Evolutionary conservation across 2,888 invertebrate genomes (phyloP), one percentile per base, ranked within the genome.

Genomic region (Hanleya hanleyi): DNA sequence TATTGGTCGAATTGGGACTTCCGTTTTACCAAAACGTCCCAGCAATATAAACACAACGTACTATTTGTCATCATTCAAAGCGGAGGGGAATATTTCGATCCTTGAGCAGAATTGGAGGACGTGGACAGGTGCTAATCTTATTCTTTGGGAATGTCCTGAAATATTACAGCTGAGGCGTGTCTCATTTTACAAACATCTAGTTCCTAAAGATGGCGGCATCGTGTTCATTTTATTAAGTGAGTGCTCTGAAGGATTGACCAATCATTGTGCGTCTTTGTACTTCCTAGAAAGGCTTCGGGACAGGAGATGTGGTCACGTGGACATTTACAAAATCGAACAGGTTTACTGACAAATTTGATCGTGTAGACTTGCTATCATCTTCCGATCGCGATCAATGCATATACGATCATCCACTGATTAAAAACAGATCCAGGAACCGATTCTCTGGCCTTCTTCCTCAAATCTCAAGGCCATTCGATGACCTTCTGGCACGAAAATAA

Each of bases 91-190:
- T 67, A 73, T 83, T 12, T 77, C 77, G 15, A 79, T 78, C 22
- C 73, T 87, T 22, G 86, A 86, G 69, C 74, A 80, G 67, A 81
- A 82, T 4, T 87, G 87, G 87, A 81, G 82, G 73, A 83, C 80
- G 12, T 87, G 87, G 87, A 86, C 84, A 70, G 87, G 87, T 12
- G 86, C 86, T 6, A 83, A 85, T 50, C 85, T 77, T 67, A 83
- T 87, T 32, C 78, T 85, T 7, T 84, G 85, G 82, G 84, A 83
- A 74, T 82, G 84, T 73, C 86, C 87, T 0, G 74, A 72, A n/a
- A 78, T 78, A n/a, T 74, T 87, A 61, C 82, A 82, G 67, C 80
- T 87, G n/a, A 77, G 85, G 49, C 78, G 87, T 7, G 74, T 87
- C 50, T 86, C 86, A 38, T 83, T 87, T 71, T 81, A 86, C 69